These are phyloP conservation scores for Helicoverpa zea DNA, from an alignment of 1,140 invertebrate genomes.

Conservation along the genomic window DNA sequence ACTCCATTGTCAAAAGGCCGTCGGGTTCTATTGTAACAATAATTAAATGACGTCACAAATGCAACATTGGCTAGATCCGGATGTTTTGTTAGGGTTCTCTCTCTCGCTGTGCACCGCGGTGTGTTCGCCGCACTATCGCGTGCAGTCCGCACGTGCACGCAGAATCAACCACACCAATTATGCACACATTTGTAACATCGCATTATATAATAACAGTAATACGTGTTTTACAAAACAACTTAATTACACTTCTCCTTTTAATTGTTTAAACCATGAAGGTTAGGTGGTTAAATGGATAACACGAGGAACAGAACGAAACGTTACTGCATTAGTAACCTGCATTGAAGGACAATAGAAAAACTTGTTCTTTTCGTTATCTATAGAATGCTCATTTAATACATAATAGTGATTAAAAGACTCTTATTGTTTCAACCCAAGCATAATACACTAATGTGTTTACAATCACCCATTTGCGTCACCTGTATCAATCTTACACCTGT, in stretches of 20 bases:
- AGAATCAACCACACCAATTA: constrained; percentile 25
- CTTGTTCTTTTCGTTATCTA: constrained; percentile 3
- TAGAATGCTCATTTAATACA: not conserved
- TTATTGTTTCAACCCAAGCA: constrained; percentile 56
- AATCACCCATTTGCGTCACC: constrained; percentile 53
- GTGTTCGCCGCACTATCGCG: constrained; percentile 27
- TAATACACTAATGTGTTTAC: constrained; percentile 49
- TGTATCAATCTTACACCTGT: constrained; percentile 48
- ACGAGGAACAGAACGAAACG: no score
- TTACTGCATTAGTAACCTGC: not conserved
- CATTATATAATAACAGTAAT: constrained; percentile 37
- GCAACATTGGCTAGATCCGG: constrained; percentile 37
- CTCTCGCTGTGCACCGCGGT: not conserved
- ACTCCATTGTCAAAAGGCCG: not conserved
- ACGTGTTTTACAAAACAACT: constrained; percentile 16
- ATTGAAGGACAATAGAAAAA: not conserved
- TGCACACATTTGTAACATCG: constrained; percentile 32
- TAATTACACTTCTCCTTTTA: constrained; percentile 31
- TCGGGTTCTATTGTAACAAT: not conserved
- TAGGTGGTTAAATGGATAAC: not conserved
- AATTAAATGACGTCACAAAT: constrained; percentile 26
- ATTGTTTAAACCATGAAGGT: constrained; percentile 26
- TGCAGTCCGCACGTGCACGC: constrained; percentile 45
- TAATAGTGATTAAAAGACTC: constrained; percentile 46
- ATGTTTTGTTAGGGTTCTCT: constrained; percentile 43